Evolutionary conservation across 2,797 vertebrate species (phyloP).

Genomic region (Girardinus metallicus): DNA sequence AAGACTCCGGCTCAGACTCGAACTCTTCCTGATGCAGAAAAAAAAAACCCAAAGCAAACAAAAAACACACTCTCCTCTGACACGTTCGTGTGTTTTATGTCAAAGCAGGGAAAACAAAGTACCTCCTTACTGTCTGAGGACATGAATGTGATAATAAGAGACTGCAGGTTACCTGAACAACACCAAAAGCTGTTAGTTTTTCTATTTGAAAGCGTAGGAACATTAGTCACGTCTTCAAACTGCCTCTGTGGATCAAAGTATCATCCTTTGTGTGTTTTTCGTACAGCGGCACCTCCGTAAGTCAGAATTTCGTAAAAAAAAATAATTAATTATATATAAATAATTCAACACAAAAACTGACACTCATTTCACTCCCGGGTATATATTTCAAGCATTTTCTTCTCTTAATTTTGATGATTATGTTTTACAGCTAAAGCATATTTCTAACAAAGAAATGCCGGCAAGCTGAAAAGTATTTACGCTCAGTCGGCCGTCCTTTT

Average conservation of each 20-base stretch:
- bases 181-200: not conserved
- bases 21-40: slow-evolving; percentile 66
- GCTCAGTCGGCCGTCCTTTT: too few relatives aligned
- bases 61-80: slow-evolving; percentile 3
- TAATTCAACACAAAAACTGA: not conserved
- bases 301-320: not conserved
- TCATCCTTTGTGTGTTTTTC: not conserved
- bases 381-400: not conserved
- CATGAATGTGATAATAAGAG: not conserved
- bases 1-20: slow-evolving; percentile 69
- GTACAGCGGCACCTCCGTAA: not conserved
- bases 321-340: too few relatives aligned
- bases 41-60: slow-evolving; percentile 1
- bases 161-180: not conserved
- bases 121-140: not conserved
- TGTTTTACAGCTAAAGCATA: not conserved
- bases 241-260: not conserved
- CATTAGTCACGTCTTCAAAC: not conserved
- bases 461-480: not conserved
- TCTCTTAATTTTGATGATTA: not conserved
- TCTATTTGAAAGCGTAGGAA: not conserved
- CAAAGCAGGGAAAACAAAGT: slow-evolving; percentile 1
- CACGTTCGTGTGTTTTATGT: not conserved
- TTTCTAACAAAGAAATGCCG: not conserved
- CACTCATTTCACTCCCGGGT: not conserved